A percentile compares a stretch with the other conserved stretches of the same genome.
Evolutionary conservation across 2,888 invertebrate genomes (phyloP).

Genomic region (Odontothrips loti): DNA sequence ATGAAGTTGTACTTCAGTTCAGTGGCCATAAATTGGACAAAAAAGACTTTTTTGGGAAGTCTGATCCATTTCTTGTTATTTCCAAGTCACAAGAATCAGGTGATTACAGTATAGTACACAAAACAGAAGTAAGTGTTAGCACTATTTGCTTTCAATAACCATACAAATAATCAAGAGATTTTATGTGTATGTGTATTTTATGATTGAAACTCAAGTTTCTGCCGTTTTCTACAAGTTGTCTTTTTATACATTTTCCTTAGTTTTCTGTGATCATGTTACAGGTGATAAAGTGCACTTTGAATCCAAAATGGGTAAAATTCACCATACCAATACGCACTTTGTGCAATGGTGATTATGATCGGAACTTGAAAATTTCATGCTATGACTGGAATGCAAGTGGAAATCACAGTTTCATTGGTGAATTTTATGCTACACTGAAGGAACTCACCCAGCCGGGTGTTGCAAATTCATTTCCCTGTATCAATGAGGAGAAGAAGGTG

Average conservation of each 20-base stretch:
- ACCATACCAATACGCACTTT: conserved; percentile 46
- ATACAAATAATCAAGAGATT: too few relatives aligned
- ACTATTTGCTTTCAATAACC: not conserved
- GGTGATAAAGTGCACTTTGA: conserved; percentile 48
- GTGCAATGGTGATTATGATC: conserved; percentile 51
- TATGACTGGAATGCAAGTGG: conserved; percentile 52
- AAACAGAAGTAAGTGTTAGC: conserved; percentile 49
- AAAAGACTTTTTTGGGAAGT: conserved; percentile 45
- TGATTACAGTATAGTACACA: conserved; percentile 50
- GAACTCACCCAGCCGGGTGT: conserved; percentile 45
- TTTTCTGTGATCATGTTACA: conserved; percentile 27
- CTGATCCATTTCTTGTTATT: conserved; percentile 46
- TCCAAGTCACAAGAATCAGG: conserved; percentile 47
- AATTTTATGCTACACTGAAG: conserved; percentile 46
- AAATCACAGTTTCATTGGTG: conserved; percentile 50
- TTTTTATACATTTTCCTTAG: too few relatives aligned
- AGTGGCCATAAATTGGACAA: conserved; percentile 45
- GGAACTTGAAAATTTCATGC: conserved; percentile 50
- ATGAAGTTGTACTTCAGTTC: conserved; percentile 45
- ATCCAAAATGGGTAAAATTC: conserved; percentile 53
- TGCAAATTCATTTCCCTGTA: conserved; percentile 44
- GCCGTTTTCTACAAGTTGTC: not conserved
- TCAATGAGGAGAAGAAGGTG: conserved; percentile 44
- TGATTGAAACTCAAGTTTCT: not conserved
- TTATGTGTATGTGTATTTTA: too few relatives aligned